phyloP scores from a whole-genome alignment of 2,888 invertebrate genomes.

The Noctua pronuba region DNA sequence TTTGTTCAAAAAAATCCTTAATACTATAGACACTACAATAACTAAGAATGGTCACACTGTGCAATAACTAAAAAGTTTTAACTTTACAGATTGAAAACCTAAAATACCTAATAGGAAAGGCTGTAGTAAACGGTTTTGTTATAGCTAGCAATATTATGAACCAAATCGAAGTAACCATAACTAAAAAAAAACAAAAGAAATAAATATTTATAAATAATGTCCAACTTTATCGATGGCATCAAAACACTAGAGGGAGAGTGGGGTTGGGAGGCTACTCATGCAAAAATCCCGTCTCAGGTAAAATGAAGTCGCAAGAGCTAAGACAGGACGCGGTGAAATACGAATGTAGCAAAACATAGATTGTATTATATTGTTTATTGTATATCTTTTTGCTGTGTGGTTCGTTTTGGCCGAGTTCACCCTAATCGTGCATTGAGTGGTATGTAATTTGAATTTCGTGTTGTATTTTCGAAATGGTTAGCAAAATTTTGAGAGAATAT shows the following conservation, averaged over 20 bases:
- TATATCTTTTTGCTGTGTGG: slow-evolving; percentile 56
- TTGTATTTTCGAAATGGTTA: background rate
- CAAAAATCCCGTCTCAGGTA: slow-evolving; percentile 81
- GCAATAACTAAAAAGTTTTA: too few species aligned
- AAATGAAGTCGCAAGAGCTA: slow-evolving; percentile 78
- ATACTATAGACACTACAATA: too few species aligned
- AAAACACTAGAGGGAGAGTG: slow-evolving; percentile 70
- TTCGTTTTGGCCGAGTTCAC: slow-evolving; percentile 45
- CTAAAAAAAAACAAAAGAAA: background rate
- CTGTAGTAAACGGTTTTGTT: background rate
- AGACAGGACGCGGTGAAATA: slow-evolving; percentile 72
- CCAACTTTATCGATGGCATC: slow-evolving; percentile 60
- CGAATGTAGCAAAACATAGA: slow-evolving; percentile 70
- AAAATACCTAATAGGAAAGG: background rate
- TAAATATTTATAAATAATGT: background rate
- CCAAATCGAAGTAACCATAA: too few species aligned
- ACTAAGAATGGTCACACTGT: background rate
- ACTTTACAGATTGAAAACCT: background rate
- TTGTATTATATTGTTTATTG: slow-evolving; percentile 53
- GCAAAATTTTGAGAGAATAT: background rate
- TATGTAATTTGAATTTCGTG: background rate
- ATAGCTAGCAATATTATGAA: background rate
- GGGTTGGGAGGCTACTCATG: slow-evolving; percentile 77
- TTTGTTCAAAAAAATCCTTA: too few species aligned
- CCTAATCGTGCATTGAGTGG: background rate